These are phyloP conservation scores for Potamarius usumacintae DNA, from an alignment of 2,113 vertebrate genomes.

Conservation along the genomic window DNA sequence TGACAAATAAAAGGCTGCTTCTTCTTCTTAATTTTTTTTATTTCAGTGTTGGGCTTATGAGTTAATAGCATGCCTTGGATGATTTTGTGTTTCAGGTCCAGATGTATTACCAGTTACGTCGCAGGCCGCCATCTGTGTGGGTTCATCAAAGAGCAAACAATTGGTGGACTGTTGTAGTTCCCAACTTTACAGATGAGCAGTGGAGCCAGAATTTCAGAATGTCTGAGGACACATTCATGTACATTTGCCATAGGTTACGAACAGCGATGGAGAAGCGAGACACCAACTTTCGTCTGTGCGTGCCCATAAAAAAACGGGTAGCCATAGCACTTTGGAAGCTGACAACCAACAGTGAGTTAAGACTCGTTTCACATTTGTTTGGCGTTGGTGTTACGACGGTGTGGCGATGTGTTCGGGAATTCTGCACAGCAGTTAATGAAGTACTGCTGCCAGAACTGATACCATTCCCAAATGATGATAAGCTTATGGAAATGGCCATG, in stretches of 20 bases:
- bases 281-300: slow-evolving; percentile 17
- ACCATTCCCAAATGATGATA: slow-evolving; percentile 9
- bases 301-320: slow-evolving; percentile 11
- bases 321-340: slow-evolving; percentile 20
- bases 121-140: slow-evolving; percentile 1
- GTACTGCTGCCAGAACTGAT: slow-evolving; percentile 16
- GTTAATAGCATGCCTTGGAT: neutral
- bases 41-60: neutral
- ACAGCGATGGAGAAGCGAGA: slow-evolving; percentile 7
- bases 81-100: slow-evolving; percentile 7
- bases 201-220: slow-evolving; percentile 24
- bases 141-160: neutral
- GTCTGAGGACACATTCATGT: slow-evolving; percentile 15
- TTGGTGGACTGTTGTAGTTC: slow-evolving; percentile 16
- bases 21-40: neutral
- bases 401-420: slow-evolving; percentile 18
- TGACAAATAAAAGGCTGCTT: too few species aligned
- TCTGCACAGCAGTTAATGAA: slow-evolving; percentile 12
- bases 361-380: slow-evolving; percentile 21
- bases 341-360: slow-evolving; percentile 24
- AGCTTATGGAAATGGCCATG: slow-evolving; percentile 15
- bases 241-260: slow-evolving; percentile 9
- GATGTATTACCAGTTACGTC: slow-evolving; percentile 9
- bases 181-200: slow-evolving; percentile 13
- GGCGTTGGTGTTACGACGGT: slow-evolving; percentile 3